A percentile compares a stretch with the other conserved stretches of the same genome.
Evolutionary conservation across 2,888 invertebrate species (phyloP).

Genomic region (Eledone cirrhosa): DNA sequence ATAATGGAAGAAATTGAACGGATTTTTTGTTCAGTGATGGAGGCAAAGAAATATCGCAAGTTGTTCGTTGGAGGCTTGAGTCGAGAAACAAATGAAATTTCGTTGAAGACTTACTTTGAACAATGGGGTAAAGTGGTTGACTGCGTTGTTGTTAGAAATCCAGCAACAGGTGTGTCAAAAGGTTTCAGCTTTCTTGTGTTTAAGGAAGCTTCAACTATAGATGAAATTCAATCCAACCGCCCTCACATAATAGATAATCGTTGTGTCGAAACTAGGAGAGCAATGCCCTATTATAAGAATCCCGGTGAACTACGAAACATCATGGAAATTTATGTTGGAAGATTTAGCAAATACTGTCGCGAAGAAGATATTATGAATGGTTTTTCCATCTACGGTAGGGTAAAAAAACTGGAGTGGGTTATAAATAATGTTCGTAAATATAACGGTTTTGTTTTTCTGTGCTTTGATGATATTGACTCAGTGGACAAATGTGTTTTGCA

Average conservation of each 20-base stretch:
- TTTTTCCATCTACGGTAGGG: background rate
- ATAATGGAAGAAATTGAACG: too few species aligned
- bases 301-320: conserved; percentile 15
- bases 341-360: background rate
- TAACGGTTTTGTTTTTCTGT: background rate
- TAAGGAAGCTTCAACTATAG: background rate
- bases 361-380: background rate
- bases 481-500: conserved; percentile 8
- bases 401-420: conserved; percentile 16
- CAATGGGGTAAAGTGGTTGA: conserved; percentile 13
- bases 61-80: conserved; percentile 18
- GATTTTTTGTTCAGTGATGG: background rate
- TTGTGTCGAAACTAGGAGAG: conserved; percentile 8
- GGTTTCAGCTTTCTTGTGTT: conserved; percentile 18
- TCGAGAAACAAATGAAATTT: conserved; percentile 18
- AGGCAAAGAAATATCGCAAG: conserved; percentile 21
- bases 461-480: background rate
- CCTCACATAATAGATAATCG: conserved; percentile 17
- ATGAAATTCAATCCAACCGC: conserved; percentile 2
- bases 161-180: background rate
- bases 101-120: conserved; percentile 4
- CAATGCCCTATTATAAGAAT: conserved; percentile 20
- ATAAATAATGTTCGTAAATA: conserved; percentile 9
- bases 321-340: background rate
- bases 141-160: conserved; percentile 8